Evolutionary conservation across 2,888 invertebrate genomes (phyloP).

Genomic region (Trichacis sp.): DNA sequence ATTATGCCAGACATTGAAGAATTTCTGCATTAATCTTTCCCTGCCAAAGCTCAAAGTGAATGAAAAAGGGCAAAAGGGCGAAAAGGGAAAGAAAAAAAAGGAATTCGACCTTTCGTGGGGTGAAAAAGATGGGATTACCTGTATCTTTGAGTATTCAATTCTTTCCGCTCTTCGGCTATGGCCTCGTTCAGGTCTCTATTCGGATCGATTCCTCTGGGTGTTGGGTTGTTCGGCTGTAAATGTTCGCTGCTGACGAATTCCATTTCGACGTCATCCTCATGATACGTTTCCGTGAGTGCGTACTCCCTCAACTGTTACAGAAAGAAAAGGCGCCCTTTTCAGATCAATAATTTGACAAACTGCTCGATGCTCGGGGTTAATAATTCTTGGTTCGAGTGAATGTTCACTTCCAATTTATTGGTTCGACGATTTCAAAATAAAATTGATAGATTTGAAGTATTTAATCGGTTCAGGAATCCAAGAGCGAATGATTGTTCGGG

Average conservation of each 20-base stretch:
- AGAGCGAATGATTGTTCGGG: too few relatives aligned
- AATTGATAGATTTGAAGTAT: too few relatives aligned
- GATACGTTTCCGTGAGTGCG: slow-evolving; percentile 88
- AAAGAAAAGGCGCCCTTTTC: too few relatives aligned
- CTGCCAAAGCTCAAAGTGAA: slow-evolving; percentile 10
- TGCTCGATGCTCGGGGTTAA: too few relatives aligned
- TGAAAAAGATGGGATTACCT: slow-evolving; percentile 55
- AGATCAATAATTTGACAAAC: too few relatives aligned
- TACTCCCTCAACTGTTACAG: slow-evolving; percentile 83
- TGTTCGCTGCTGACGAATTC: slow-evolving; percentile 65
- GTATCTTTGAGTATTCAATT: slow-evolving; percentile 70
- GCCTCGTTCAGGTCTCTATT: slow-evolving; percentile 83
- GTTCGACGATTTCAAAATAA: too few relatives aligned
- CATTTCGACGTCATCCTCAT: slow-evolving; percentile 78
- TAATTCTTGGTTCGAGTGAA: too few relatives aligned
- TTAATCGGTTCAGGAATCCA: too few relatives aligned
- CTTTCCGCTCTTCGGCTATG: slow-evolving; percentile 83
- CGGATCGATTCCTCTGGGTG: slow-evolving; percentile 74
- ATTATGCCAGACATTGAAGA: too few relatives aligned
- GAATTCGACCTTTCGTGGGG: slow-evolving; percentile 7
- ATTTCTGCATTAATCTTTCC: too few relatives aligned
- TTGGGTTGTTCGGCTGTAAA: slow-evolving; percentile 54
- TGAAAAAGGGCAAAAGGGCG: slow-evolving; percentile 11
- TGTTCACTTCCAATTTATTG: too few relatives aligned
- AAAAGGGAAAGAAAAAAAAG: slow-evolving; percentile 13